Base-by-base conservation (phyloP, 1,140 invertebrate species). In the Hyposmocoma kahamanoa region DNA sequence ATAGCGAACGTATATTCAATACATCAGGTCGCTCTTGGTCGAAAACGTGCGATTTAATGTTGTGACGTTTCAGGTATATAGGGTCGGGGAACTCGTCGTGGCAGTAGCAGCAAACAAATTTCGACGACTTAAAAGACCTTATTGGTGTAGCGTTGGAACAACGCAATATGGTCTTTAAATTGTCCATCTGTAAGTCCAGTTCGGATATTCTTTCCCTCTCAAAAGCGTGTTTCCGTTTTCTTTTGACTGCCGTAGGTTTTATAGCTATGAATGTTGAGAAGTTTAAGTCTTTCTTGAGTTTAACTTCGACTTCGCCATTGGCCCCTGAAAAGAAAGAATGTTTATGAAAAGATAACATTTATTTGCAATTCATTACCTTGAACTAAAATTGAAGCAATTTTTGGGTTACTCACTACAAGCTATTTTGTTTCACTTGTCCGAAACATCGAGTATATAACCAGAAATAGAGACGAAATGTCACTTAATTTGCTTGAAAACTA, bases 141-240 rank as follows among this genome's bases (percentile, higher is more conserved):
- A 82, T 73, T 0, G 72, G 75, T 0, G 75, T 76, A 0, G 75
- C 75, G 41, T 82, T 82, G 5, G 76, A 68, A 38, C 56, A 73
- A 22, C 58, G 52, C 17, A 83, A 49, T n/a, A 80, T 63, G 20
- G 70, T 67, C 26, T 64, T 53, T 17, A 77, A 59, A 38, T 81
- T 81, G 1, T 57, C 65, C 13, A 62, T 53, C 38, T 80, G 76
- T 22, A 73, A 67, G 8, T 68, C 58, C 39, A 75, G 55, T 38
- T 70, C 64, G 22, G 18, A 21, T 42, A 38, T 38, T 54, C 48
- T 20, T 46, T 39, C 32, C 9, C 32, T 45, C 51, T 21, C 19
- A 17, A 36, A 6, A 2, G 38, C 18, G 10, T 10, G 10, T 2
- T 36, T 36, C 15, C 8, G 32, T 50, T 55, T 54, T 42, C 52